These are phyloP conservation scores for Luffia ferchaultella DNA, from an alignment of 2,888 invertebrate genomes.

Conservation along the genomic window DNA sequence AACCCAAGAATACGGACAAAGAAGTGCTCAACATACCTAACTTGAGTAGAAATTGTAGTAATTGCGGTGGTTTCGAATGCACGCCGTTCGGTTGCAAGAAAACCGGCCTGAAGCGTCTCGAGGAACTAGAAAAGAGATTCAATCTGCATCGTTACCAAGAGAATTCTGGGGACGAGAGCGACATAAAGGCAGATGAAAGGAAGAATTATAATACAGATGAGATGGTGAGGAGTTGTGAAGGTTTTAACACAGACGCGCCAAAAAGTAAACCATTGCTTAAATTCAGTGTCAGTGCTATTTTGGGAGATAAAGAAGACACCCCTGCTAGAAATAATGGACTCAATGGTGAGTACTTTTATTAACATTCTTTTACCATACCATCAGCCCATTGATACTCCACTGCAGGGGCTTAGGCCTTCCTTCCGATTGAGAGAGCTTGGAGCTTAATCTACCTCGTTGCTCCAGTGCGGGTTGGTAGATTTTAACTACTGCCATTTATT, in stretches of 20 bases:
- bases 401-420: too few relatives aligned
- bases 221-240: slow-evolving; percentile 46
- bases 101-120: slow-evolving; percentile 44
- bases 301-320: slow-evolving; percentile 70
- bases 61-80: slow-evolving; percentile 64
- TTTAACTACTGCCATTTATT: too few relatives aligned
- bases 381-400: too few relatives aligned
- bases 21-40: slow-evolving; percentile 50
- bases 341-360: too few relatives aligned
- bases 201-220: slow-evolving; percentile 35
- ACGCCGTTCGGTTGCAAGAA: slow-evolving; percentile 57
- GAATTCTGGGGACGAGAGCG: slow-evolving; percentile 44
- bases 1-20: slow-evolving; percentile 27
- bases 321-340: slow-evolving; percentile 30
- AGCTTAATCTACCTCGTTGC: too few relatives aligned
- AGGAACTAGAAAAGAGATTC: slow-evolving; percentile 52
- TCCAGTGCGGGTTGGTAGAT: too few relatives aligned
- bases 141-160: slow-evolving; percentile 44
- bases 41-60: slow-evolving; percentile 52
- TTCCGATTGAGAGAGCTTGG: too few relatives aligned
- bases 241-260: slow-evolving; percentile 30
- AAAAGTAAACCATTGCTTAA: slow-evolving; percentile 80
- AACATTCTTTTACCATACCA: too few relatives aligned
- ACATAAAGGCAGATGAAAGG: slow-evolving; percentile 9
- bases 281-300: slow-evolving; percentile 92